Evolutionary conservation across 2,113 vertebrate species (phyloP).

Genomic region (Formicarius rufipectus): DNA sequence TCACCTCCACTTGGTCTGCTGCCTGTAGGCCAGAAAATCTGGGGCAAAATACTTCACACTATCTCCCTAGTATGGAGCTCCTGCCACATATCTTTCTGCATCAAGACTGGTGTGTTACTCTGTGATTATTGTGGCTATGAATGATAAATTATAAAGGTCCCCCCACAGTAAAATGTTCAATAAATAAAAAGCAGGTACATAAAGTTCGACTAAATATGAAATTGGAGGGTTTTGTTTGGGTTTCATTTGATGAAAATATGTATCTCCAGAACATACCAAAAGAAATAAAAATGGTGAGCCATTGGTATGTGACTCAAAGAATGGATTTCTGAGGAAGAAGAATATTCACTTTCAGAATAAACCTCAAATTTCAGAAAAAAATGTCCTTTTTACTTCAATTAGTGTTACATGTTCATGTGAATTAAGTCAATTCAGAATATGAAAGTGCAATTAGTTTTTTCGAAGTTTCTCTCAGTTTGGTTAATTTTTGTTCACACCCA

Average conservation of each 20-base stretch:
- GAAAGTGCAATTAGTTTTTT: background rate
- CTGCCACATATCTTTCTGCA: background rate
- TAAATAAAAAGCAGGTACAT: background rate
- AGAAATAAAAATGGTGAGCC: background rate
- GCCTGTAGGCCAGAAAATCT: background rate
- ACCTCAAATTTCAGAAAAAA: background rate
- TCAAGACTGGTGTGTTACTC: background rate
- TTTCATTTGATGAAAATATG: background rate
- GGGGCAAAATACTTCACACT: background rate
- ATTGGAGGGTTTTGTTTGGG: background rate
- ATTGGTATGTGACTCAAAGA: background rate
- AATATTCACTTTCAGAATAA: background rate
- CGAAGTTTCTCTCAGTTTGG: background rate
- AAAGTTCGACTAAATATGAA: background rate
- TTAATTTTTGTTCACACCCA: background rate
- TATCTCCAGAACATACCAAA: background rate
- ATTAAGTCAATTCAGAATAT: background rate
- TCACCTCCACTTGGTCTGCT: background rate
- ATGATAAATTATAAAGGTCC: background rate
- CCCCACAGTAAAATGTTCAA: background rate
- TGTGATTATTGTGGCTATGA: background rate
- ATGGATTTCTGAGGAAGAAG: background rate
- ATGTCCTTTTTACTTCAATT: background rate
- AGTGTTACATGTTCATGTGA: background rate
- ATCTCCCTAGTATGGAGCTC: background rate